phyloP scores from a whole-genome alignment of 2,888 invertebrate genomes.

The Drosophila helvetica region DNA sequence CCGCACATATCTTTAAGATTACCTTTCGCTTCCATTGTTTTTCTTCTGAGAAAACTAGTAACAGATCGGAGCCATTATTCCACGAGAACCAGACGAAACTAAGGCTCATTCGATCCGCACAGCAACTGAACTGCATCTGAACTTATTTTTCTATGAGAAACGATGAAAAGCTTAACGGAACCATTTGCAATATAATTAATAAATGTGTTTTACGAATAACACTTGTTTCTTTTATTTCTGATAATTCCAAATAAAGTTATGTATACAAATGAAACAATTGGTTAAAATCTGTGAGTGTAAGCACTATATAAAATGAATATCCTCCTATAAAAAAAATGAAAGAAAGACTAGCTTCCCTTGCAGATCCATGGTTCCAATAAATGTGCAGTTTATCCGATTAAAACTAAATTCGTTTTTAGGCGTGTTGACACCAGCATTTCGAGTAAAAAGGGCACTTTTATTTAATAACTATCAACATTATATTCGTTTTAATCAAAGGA shows the following conservation, averaged over 20 bases:
- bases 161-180: not conserved
- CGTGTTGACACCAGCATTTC: too few species aligned
- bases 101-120: not conserved
- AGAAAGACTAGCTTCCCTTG: too few species aligned
- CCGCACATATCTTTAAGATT: too few species aligned
- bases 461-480: not conserved
- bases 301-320: too few species aligned
- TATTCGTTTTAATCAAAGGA: constrained; percentile 6
- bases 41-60: not conserved
- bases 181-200: not conserved
- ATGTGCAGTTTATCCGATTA: not conserved
- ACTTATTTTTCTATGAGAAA: not conserved
- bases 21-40: not conserved
- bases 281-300: not conserved
- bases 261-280: not conserved
- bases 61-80: not conserved
- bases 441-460: not conserved
- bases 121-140: not conserved
- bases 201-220: not conserved
- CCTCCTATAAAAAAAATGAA: too few species aligned
- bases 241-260: not conserved
- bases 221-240: not conserved
- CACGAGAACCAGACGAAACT: too few species aligned
- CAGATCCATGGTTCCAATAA: too few species aligned
- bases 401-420: not conserved